Evolutionary conservation across 2,797 vertebrate genomes (phyloP).

Genomic region (Crossoptilon crossoptilon): DNA sequence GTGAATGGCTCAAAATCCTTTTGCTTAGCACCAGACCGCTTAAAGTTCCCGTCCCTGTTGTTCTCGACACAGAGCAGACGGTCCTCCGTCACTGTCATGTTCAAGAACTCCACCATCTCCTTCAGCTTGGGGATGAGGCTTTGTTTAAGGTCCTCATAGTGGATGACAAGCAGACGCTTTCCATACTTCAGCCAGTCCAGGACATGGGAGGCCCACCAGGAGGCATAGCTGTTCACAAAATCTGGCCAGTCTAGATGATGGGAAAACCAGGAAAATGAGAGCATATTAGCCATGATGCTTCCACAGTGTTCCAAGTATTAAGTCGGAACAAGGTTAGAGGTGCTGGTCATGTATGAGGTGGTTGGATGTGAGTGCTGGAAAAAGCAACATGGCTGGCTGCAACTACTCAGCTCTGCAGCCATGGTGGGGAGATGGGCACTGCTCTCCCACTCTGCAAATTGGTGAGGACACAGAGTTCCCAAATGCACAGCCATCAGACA

Average conservation of each 20-base stretch:
- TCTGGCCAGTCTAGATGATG: slow-evolving; percentile 89
- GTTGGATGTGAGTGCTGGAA: fast-evolving
- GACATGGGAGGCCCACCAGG: slow-evolving; percentile 96
- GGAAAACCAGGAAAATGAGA: not conserved
- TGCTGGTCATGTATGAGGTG: fast-evolving
- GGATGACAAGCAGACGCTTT: slow-evolving; percentile 87
- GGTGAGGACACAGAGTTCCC: not conserved
- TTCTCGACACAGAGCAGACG: slow-evolving; percentile 91
- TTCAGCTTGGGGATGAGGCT: slow-evolving; percentile 87
- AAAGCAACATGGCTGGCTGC: fast-evolving
- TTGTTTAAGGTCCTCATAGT: slow-evolving; percentile 92
- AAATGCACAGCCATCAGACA: not conserved
- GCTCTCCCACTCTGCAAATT: not conserved
- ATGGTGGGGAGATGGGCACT: fast-evolving
- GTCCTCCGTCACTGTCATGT: slow-evolving; percentile 87
- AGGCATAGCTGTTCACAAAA: slow-evolving; percentile 94
- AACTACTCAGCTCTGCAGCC: not conserved
- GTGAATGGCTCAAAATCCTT: slow-evolving; percentile 91
- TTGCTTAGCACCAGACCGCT: slow-evolving; percentile 82
- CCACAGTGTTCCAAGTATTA: not conserved
- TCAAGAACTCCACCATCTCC: slow-evolving; percentile 89
- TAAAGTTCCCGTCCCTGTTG: slow-evolving; percentile 95
- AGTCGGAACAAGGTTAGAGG: fast-evolving
- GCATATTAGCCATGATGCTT: not conserved
- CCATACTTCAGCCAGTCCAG: slow-evolving; percentile 93